A percentile compares a stretch with the other conserved stretches of the same genome.
Evolutionary conservation across 2,888 invertebrate genomes (phyloP).

Genomic region (Eremobia ochroleuca): DNA sequence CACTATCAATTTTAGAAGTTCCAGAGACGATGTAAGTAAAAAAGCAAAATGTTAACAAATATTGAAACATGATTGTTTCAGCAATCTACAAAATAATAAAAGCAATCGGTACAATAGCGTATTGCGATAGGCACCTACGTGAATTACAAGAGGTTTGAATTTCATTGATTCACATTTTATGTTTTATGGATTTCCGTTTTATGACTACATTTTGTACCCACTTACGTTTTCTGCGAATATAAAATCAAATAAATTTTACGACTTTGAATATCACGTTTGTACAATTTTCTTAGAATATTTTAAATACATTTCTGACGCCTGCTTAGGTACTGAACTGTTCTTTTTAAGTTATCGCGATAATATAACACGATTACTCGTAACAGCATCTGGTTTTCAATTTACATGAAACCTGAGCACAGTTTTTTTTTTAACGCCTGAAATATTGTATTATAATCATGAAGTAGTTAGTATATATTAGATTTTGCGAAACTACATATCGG

Average conservation of each 20-base stretch:
- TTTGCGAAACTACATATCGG: not conserved
- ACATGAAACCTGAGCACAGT: not conserved
- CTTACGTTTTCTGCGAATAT: conserved; percentile 4
- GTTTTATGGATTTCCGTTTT: conserved; percentile 27
- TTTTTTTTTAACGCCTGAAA: not conserved
- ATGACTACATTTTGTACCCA: conserved; percentile 35
- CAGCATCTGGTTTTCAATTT: too few relatives aligned
- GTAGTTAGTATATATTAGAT: not conserved
- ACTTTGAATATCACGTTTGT: conserved; percentile 3
- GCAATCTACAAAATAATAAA: not conserved
- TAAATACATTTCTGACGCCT: not conserved
- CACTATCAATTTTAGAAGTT: not conserved
- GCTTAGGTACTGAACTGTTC: not conserved
- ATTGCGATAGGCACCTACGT: not conserved
- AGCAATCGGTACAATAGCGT: not conserved
- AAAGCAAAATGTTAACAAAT: conserved; percentile 13
- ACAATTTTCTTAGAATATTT: conserved; percentile 1
- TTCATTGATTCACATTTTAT: not conserved
- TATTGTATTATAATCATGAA: not conserved
- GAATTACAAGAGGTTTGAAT: conserved; percentile 1
- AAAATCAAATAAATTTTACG: conserved; percentile 21
- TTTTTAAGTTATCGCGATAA: not conserved
- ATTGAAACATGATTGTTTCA: conserved; percentile 18
- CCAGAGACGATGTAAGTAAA: conserved; percentile 11
- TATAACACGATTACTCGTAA: not conserved